Evolutionary conservation across 2,888 invertebrate species (phyloP).

Genomic region (Trimorus sp.): DNA sequence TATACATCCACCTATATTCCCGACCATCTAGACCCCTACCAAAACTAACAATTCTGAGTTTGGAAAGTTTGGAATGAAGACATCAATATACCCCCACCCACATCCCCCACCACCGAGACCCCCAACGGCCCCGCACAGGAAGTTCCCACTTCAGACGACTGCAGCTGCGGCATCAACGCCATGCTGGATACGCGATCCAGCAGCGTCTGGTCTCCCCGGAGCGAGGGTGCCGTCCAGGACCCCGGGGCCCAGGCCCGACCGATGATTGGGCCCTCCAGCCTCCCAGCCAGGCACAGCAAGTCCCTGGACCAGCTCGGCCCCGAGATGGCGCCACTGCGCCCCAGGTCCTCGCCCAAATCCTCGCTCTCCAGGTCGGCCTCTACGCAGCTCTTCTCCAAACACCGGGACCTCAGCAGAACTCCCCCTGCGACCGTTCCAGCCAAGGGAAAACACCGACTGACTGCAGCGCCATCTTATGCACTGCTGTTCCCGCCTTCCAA

Average conservation of each 20-base stretch:
- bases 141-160: conserved; percentile 82
- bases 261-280: conserved; percentile 84
- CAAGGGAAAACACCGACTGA: conserved; percentile 72
- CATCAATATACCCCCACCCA: too few species aligned
- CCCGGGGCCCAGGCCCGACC: conserved; percentile 85
- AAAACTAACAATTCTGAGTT: too few species aligned
- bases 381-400: conserved; percentile 81
- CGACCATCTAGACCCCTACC: too few species aligned
- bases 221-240: conserved; percentile 78
- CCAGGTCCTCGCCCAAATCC: conserved; percentile 76
- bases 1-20: too few species aligned
- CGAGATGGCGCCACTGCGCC: conserved; percentile 75
- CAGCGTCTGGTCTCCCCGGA: conserved; percentile 84
- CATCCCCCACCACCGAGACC: too few species aligned
- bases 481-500: conserved; percentile 76
- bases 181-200: conserved; percentile 86
- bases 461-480: conserved; percentile 73
- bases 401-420: conserved; percentile 68
- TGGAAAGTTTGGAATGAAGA: too few species aligned
- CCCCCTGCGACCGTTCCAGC: conserved; percentile 76
- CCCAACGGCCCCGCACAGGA: too few species aligned
- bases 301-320: conserved; percentile 90
- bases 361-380: conserved; percentile 80
- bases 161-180: conserved; percentile 86
- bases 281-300: conserved; percentile 90